Evolutionary conservation across 2,797 vertebrate species (phyloP), one percentile per base, ranked within the genome.

Genomic region (Phalanger gymnotis): DNA sequence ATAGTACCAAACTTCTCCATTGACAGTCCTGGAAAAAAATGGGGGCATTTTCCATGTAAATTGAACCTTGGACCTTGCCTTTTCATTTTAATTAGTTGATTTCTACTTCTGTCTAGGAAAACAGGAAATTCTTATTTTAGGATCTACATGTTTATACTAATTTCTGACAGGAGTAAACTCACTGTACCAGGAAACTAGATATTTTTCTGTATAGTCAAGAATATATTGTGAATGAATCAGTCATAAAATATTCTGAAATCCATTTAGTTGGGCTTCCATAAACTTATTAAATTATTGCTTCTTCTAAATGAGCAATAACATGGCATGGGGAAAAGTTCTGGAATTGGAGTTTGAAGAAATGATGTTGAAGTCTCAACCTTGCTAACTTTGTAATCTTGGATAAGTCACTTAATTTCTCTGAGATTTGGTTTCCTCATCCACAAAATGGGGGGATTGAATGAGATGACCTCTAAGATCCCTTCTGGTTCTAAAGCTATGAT

Each of bases 1-100:
- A 0, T 30, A 97, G 95, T 28, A 95, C 6, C 94, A 97, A 51
- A 28, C 11, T 54, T 97, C 91, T 94, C 25, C 89, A 31, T 52
- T 95, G 31, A 92, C 1, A 1, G 13, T 30, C 53, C 93, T 0
- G 0, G 56, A 89, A 94, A 90, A 54, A 73, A 66, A 52, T 0
- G 56, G 0, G 95, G 93, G 55, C 16, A 73, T 73, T 40, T 66
- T 73, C 16, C 66, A 25, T 22, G 19, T 89, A 97, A 94, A 95
- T 95, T 92, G 92, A 96, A 95, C 96, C 54, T 14, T 40, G 73
- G 47, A 56, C 47, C 40, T 89, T 54, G 52, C 54, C 93, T 81
- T 28, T 97, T 96, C 51, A 92, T 90, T 92, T 81, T 92, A 92
- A 94, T 91, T 92, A 91, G 12, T 0, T 51, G 66, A 92, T 3